phyloP scores from a whole-genome alignment of 2,113 vertebrate genomes.

The Menidia beryllina region DNA sequence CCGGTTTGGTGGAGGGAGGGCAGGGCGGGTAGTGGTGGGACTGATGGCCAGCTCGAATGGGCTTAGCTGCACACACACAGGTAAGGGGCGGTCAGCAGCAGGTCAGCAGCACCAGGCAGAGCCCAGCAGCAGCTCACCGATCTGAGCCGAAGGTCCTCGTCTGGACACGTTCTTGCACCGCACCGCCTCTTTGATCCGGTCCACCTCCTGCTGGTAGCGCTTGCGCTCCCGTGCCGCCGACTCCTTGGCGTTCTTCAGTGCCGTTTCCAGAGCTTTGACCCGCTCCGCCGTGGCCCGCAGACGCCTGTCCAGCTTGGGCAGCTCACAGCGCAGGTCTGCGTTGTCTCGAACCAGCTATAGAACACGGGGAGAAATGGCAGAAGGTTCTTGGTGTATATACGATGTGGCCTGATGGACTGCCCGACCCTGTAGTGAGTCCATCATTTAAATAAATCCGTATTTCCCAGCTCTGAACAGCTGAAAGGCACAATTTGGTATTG shows the following conservation, averaged over 20 bases:
- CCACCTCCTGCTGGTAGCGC: slow-evolving; percentile 95
- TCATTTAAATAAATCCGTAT: too few species aligned
- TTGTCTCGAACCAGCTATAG: slow-evolving; percentile 91
- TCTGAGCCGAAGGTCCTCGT: slow-evolving; percentile 89
- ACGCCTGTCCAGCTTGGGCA: slow-evolving; percentile 95
- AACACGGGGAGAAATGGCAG: not conserved
- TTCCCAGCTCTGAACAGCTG: too few species aligned
- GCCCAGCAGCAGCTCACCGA: slow-evolving; percentile 79
- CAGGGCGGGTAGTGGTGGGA: slow-evolving; percentile 78
- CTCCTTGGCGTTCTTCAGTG: slow-evolving; percentile 91
- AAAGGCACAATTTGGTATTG: too few species aligned
- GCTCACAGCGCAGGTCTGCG: slow-evolving; percentile 94
- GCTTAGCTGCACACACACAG: slow-evolving; percentile 83
- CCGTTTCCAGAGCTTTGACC: slow-evolving; percentile 89
- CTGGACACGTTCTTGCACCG: slow-evolving; percentile 89
- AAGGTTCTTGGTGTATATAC: not conserved
- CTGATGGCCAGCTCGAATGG: slow-evolving; percentile 88
- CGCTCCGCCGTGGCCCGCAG: slow-evolving; percentile 91
- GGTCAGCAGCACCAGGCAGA: not conserved
- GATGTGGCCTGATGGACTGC: not conserved
- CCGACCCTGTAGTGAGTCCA: too few species aligned
- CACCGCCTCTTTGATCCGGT: slow-evolving; percentile 93
- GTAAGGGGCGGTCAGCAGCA: not conserved
- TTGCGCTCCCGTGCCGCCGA: slow-evolving; percentile 90
- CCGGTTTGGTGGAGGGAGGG: slow-evolving; percentile 82